phyloP scores from a whole-genome alignment of 1,140 invertebrate genomes.

The Ooceraea biroi region DNA sequence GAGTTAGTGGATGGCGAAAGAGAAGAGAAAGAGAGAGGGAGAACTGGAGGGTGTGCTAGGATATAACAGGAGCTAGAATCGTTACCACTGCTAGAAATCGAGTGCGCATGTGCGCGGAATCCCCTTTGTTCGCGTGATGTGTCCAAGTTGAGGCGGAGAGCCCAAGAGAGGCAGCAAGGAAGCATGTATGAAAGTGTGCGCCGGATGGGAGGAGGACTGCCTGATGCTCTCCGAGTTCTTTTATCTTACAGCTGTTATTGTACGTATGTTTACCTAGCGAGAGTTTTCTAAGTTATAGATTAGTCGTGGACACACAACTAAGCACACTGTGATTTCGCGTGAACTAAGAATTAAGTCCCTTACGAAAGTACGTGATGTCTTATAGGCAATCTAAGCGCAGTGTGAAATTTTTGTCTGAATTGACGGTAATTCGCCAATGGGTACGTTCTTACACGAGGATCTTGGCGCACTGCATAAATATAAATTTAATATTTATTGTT shows the following conservation, averaged over 20 bases:
- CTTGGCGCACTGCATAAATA: too few species aligned
- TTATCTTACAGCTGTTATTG: constrained; percentile 81
- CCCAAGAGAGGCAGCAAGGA: constrained; percentile 29
- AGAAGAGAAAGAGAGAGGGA: constrained; percentile 30
- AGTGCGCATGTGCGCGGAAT: constrained; percentile 82
- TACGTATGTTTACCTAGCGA: constrained; percentile 73
- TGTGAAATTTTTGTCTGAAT: too few species aligned
- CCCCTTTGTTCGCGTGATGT: constrained; percentile 78
- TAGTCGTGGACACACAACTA: constrained; percentile 31
- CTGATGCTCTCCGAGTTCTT: constrained; percentile 78
- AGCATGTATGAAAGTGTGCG: neutral
- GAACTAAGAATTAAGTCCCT: neutral
- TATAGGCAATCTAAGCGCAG: too few species aligned
- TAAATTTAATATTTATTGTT: constrained; percentile 12
- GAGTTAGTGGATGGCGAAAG: constrained; percentile 22
- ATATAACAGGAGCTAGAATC: constrained; percentile 81
- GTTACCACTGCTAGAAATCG: constrained; percentile 81
- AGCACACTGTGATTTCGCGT: constrained; percentile 1
- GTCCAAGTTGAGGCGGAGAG: constrained; percentile 41
- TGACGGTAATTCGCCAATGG: too few species aligned
- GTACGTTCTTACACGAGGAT: too few species aligned
- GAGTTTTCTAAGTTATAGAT: constrained; percentile 37
- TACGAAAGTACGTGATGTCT: too few species aligned
- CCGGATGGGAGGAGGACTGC: neutral
- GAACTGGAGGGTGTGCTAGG: constrained; percentile 76